phyloP scores from a whole-genome alignment of 2,888 invertebrate genomes.

The Drosophila prolongata region DNA sequence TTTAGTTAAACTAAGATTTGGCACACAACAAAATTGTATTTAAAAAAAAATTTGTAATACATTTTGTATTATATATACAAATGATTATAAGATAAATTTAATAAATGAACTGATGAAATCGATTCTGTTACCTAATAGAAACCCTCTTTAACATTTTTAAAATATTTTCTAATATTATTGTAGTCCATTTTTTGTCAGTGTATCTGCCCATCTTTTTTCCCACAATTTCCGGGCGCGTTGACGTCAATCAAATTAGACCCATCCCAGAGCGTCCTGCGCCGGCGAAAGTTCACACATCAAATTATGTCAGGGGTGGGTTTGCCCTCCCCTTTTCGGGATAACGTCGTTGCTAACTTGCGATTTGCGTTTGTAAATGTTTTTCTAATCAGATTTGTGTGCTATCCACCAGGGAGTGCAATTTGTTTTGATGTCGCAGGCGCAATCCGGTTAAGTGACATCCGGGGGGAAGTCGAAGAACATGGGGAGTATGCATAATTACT shows the following conservation, averaged over 20 bases:
- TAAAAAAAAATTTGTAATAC: too few relatives aligned
- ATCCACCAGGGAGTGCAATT: slow-evolving; percentile 70
- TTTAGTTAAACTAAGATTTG: too few relatives aligned
- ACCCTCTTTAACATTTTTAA: too few relatives aligned
- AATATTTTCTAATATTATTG: neutral
- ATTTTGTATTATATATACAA: neutral
- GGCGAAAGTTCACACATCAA: slow-evolving; percentile 72
- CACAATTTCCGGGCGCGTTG: slow-evolving; percentile 62
- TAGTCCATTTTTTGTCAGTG: neutral
- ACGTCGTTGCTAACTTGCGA: slow-evolving; percentile 66
- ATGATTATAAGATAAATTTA: too few relatives aligned
- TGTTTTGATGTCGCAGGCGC: slow-evolving; percentile 73
- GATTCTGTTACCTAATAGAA: too few relatives aligned
- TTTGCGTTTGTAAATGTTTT: slow-evolving; percentile 77
- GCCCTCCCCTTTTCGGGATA: neutral
- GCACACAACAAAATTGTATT: too few relatives aligned
- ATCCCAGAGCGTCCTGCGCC: slow-evolving; percentile 27
- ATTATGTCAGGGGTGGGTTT: slow-evolving; percentile 51
- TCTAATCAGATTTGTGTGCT: slow-evolving; percentile 75
- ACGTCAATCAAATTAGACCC: slow-evolving; percentile 73
- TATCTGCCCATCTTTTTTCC: slow-evolving; percentile 44
- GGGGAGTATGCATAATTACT: slow-evolving; percentile 65
- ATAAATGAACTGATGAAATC: too few relatives aligned
- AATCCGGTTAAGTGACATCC: slow-evolving; percentile 69
- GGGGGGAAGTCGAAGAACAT: slow-evolving; percentile 20